Base-by-base conservation (phyloP, 2,888 invertebrate genomes). In the Hecatera dysodea region DNA sequence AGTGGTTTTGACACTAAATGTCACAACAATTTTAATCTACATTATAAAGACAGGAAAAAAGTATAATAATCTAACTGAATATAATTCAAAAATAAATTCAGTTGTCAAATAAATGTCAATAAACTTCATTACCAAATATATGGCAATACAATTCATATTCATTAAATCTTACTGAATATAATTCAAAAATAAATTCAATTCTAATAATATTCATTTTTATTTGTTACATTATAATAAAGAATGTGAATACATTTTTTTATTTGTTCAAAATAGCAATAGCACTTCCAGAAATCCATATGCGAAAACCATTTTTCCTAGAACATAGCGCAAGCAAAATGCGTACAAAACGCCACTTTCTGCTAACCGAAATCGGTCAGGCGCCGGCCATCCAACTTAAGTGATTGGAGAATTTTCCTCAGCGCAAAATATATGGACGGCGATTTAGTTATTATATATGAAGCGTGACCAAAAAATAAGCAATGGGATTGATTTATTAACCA, bases 281-380 rank as follows among this genome's bases (percentile, higher is more conserved):
- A 15, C 75, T 70, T 83, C 83, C 52, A 82, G 83, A 12, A 57
- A 6, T 15, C 11, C 6, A n/a, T 56, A 53, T 36, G 53, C 53
- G 33, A 75, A 29, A 55, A 53, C 62, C 62, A 67, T 52, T 70
- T 56, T 73, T 75, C 56, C 57, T 53, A 63, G 39, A 64, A 55
- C 59, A 72, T 61, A 75, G 65, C 19, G 65, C 64, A 63, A 84
- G 74, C 66, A 76, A 75, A 75, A 80, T 80, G 74, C 74, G 80
- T 80, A 72, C 74, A 66, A 68, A 69, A 78, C 70, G 74, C 73
- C 62, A 72, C 64, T 80, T 74, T 71, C 63, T 79, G 80, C 72
- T 82, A 69, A 66, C 72, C 71, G 72, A 80, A 80, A 82, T 78
- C 77, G 78, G 72, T 77, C 82, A 84, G 84, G 76, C 70, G 74